Conservation (phyloP, 2,888 invertebrate genomes). For the Coelinius sp. region DNA sequence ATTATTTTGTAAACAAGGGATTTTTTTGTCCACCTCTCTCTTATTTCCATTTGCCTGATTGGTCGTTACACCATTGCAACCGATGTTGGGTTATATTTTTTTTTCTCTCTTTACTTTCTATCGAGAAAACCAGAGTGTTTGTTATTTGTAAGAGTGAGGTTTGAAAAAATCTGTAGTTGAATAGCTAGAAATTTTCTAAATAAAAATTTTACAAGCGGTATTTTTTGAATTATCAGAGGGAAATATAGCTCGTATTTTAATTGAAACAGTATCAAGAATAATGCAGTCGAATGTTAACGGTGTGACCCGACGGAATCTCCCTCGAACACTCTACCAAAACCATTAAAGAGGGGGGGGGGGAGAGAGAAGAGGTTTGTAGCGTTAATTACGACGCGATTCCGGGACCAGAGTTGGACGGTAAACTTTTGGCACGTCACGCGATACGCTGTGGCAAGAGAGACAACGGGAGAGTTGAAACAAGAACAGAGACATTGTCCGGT, state of each 20-base stretch:
- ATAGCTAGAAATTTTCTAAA: background rate
- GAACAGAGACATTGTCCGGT: slow-evolving; percentile 16
- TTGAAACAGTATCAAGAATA: slow-evolving; percentile 22
- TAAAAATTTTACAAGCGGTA: too few species aligned
- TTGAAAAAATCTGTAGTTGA: background rate
- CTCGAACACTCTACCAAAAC: slow-evolving; percentile 23
- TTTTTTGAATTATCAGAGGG: too few species aligned
- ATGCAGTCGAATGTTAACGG: slow-evolving; percentile 14
- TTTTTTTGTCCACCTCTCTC: background rate
- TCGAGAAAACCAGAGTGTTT: background rate
- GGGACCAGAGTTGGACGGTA: slow-evolving; percentile 11
- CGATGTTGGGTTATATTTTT: background rate
- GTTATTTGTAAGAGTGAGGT: background rate
- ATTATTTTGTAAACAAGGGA: slow-evolving; percentile 21
- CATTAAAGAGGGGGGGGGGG: background rate
- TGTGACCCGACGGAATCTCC: slow-evolving; percentile 22
- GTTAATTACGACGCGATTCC: slow-evolving; percentile 34
- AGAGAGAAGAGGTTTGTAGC: slow-evolving; percentile 10
- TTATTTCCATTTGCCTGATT: slow-evolving; percentile 19
- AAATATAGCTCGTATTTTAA: too few species aligned
- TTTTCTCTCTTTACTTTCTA: background rate
- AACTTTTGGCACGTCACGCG: slow-evolving; percentile 35
- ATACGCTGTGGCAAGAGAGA: background rate
- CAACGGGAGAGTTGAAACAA: background rate
- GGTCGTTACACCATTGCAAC: background rate